A percentile compares a stretch with the other conserved stretches of the same genome.
Conservation (phyloP, 2,888 invertebrate species). For the Dioctria linearis region DNA sequence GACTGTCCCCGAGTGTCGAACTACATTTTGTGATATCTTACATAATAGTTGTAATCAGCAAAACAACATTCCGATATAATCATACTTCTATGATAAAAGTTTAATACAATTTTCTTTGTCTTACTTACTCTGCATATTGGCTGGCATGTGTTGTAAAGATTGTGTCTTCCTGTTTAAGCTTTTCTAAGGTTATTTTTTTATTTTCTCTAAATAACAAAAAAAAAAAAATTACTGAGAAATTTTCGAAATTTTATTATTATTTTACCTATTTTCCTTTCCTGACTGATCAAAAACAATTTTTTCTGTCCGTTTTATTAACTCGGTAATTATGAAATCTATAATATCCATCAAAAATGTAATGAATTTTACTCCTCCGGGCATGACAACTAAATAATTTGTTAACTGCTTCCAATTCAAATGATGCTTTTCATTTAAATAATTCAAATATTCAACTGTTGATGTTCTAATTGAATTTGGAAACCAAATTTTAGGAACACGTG, state of each 20-base stretch:
- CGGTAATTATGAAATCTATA: constrained; percentile 65
- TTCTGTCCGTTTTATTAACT: constrained; percentile 65
- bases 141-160: not conserved
- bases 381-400: constrained; percentile 68
- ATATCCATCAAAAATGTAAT: constrained; percentile 67
- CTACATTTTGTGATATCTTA: too few species aligned
- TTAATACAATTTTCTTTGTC: too few species aligned
- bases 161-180: not conserved
- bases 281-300: constrained; percentile 60
- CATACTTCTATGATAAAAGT: too few species aligned
- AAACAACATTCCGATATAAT: too few species aligned
- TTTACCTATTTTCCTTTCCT: not conserved
- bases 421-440: constrained; percentile 67
- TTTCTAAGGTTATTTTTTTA: not conserved
- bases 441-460: constrained; percentile 67
- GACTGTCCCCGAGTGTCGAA: too few species aligned
- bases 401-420: constrained; percentile 67
- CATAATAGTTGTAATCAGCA: too few species aligned
- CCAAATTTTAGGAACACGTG: not conserved
- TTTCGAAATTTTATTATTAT: not conserved
- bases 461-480: constrained; percentile 60
- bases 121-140: constrained; percentile 60
- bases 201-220: not conserved
- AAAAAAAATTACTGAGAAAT: not conserved
- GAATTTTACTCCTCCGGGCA: constrained; percentile 70